Conservation (phyloP, 2,113 vertebrate genomes). For the Pimephales promelas region DNA sequence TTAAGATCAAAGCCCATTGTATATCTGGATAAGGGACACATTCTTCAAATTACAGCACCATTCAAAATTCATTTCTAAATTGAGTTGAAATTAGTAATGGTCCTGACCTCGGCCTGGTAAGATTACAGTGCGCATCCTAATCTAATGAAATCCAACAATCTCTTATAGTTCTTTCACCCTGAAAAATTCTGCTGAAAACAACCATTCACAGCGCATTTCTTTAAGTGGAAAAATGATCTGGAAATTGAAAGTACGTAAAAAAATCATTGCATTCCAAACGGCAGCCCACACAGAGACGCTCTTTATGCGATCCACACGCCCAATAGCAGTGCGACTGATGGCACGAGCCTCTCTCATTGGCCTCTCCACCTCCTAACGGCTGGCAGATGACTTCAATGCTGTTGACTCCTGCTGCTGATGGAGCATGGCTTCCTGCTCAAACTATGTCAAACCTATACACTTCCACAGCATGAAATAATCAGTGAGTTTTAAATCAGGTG, state of each 20-base stretch:
- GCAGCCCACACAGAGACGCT: conserved; percentile 56
- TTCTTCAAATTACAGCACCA: conserved; percentile 10
- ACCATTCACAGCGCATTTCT: not conserved
- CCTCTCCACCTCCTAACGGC: conserved; percentile 62
- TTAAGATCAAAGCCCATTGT: not conserved
- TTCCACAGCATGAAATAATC: not conserved
- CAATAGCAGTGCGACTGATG: conserved; percentile 7
- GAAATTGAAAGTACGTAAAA: conserved; percentile 16
- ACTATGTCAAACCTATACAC: not conserved
- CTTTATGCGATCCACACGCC: conserved; percentile 37
- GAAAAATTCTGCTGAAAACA: not conserved
- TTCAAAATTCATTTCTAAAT: conserved; percentile 4
- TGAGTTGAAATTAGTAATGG: conserved; percentile 27
- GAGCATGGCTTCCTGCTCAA: not conserved
- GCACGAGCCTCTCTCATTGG: not conserved
- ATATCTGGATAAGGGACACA: not conserved
- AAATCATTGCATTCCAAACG: conserved; percentile 56
- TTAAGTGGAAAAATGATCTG: not conserved
- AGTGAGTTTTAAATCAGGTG: not conserved
- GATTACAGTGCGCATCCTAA: conserved; percentile 14
- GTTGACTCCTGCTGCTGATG: not conserved
- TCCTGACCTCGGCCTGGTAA: conserved; percentile 2
- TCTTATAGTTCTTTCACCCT: not conserved
- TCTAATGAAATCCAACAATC: conserved; percentile 17
- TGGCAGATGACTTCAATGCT: conserved; percentile 67